Evolutionary conservation across 2,113 vertebrate genomes (phyloP).

Genomic region (Philantomba maxwellii): DNA sequence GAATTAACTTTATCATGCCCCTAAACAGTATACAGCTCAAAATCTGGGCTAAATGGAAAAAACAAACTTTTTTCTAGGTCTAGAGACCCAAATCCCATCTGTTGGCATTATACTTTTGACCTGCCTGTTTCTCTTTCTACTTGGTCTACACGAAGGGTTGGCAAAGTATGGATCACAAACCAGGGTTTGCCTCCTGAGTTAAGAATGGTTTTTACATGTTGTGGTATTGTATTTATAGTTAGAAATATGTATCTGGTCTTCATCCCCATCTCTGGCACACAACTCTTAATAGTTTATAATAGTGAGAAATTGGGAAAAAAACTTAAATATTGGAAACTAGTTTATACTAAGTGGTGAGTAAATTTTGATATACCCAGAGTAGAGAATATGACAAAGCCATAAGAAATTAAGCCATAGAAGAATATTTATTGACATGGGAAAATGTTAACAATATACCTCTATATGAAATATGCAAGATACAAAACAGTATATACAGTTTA

Average conservation of each 20-base stretch:
- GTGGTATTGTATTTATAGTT: neutral
- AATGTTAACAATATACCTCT: conserved; percentile 68
- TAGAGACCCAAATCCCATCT: neutral
- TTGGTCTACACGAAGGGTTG: neutral
- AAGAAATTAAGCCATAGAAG: conserved; percentile 55
- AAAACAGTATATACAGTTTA: conserved; percentile 69
- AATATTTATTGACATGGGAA: conserved; percentile 70
- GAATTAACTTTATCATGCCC: neutral
- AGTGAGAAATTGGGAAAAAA: neutral
- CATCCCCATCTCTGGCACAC: neutral
- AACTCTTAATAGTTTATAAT: neutral
- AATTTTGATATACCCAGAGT: neutral
- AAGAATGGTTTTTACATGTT: neutral
- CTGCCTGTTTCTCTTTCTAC: neutral
- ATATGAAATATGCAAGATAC: conserved; percentile 67
- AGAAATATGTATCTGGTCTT: neutral
- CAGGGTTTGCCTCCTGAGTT: neutral
- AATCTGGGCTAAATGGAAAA: neutral
- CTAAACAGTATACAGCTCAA: neutral
- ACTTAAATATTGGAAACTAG: neutral
- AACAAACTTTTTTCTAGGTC: neutral
- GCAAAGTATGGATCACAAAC: neutral
- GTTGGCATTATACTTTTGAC: neutral
- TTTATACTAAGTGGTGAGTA: neutral
- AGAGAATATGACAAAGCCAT: neutral